Conservation (phyloP, 2,888 invertebrate genomes). For the Marronus borbonicus region DNA sequence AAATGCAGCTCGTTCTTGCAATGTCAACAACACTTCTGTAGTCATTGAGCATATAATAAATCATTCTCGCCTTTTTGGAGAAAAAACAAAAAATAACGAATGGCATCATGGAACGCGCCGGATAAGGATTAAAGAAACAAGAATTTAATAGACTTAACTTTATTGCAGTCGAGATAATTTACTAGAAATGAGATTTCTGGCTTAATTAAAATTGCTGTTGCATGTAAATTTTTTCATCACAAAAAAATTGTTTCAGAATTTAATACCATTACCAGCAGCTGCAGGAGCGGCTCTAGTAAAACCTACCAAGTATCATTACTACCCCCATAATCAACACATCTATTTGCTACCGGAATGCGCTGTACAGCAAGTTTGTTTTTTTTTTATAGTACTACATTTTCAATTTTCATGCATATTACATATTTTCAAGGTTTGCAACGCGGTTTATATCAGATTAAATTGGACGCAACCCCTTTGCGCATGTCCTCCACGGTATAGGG, state of each 20-base stretch:
- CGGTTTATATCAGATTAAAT: constrained; percentile 92
- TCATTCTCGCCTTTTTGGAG: not conserved
- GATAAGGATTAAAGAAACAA: too few relatives aligned
- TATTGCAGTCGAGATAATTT: constrained; percentile 7
- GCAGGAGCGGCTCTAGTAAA: constrained; percentile 83
- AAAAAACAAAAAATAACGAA: too few relatives aligned
- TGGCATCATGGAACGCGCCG: too few relatives aligned
- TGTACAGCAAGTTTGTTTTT: constrained; percentile 83
- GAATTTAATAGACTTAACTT: not conserved
- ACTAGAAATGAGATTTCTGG: not conserved
- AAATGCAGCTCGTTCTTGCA: not conserved
- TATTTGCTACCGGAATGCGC: constrained; percentile 94
- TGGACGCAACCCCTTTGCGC: constrained; percentile 95
- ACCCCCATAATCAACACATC: constrained; percentile 94
- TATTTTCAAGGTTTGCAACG: constrained; percentile 85
- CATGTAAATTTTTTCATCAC: not conserved
- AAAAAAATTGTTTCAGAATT: constrained; percentile 73
- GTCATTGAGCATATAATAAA: constrained; percentile 19
- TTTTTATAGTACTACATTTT: too few relatives aligned
- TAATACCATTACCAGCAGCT: constrained; percentile 78
- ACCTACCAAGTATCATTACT: constrained; percentile 94
- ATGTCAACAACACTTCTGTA: constrained; percentile 33
- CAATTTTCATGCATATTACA: not conserved
- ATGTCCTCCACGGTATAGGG: constrained; percentile 89
- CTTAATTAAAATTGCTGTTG: not conserved